Base-by-base conservation (phyloP, 2,113 vertebrate species). In the Cygnus buccinator region DNA sequence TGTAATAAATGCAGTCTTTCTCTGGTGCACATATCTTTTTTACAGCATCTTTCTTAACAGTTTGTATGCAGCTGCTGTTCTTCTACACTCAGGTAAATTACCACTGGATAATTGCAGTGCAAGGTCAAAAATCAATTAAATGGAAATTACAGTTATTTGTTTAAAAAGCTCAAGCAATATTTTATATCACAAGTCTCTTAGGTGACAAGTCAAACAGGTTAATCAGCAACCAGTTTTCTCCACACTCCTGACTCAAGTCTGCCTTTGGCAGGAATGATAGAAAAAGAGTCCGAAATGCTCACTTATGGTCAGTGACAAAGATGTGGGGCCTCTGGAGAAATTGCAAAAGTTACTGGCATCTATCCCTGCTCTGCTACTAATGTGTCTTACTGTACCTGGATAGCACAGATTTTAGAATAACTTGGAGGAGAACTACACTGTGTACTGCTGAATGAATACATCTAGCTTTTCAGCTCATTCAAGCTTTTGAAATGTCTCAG, bases 121-220 rank as follows among this genome's bases (percentile, higher is more conserved):
- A 29, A 92, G 84, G 90, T 96, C 83, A 96, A 93, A 97, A 97
- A 95, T 94, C 73, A 95, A 90, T 97, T 97, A 96, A 95, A 89
- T 65, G 18, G 46, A 91, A 97, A 96, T 97, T 95, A 82, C 12
- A 93, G 84, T 86, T 97, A 92, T 96, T 96, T 97, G 78, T 97
- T 94, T 94, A 75, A 96, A 96, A 95, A 94, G 52, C 90, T 95
- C 54, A 87, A 92, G 84, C 89, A 68, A 33, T 93, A 90, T 95
- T 97, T 97, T 85, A 89, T 26, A 92, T 74, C 70, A 68, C 46
- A 87, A 87, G 61, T 89, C 46, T 95, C 57, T 82, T 65, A 72
- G 72, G 61, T 97, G 96, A 88, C 4, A 29, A 62, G 73, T 91
- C 66, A 96, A 78, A 84, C 3, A 10, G 55, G 85, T 93, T 96